Evolutionary conservation across 37 sponge, comb jelly and placozoan species (phyloP).

Genomic region (Agelas oroides): DNA sequence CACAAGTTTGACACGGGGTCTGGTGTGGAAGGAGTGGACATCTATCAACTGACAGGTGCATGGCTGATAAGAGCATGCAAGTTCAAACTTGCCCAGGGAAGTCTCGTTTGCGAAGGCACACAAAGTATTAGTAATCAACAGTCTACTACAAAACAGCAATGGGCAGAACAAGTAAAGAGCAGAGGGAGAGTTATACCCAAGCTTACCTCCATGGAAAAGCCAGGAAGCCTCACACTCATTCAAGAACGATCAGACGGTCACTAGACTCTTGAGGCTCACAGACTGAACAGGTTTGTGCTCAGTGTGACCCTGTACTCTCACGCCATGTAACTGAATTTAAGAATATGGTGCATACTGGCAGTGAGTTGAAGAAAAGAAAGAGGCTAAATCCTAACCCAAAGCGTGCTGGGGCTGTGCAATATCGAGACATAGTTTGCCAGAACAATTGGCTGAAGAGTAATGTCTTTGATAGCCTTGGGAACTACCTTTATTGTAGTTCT

Average conservation of each 20-base stretch:
- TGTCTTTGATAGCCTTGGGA: constrained; percentile 25
- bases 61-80: too few relatives aligned
- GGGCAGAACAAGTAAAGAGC: neutral
- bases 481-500: constrained; percentile 31
- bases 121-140: too few relatives aligned
- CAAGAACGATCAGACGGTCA: neutral
- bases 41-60: too few relatives aligned
- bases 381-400: constrained; percentile 1
- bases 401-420: neutral
- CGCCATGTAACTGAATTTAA: constrained; percentile 1
- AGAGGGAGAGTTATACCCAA: neutral
- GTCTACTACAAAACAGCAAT: neutral
- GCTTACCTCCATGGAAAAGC: constrained; percentile 9
- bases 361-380: constrained; percentile 30
- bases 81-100: too few relatives aligned
- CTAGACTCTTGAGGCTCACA: neutral
- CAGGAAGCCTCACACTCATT: neutral
- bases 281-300: neutral
- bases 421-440: constrained; percentile 19
- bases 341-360: constrained; percentile 19
- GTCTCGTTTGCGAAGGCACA: too few relatives aligned
- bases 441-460: constrained; percentile 24
- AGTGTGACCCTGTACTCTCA: constrained; percentile 14
- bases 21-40: too few relatives aligned
- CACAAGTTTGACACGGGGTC: too few relatives aligned